Evolutionary conservation across 2,888 invertebrate species (phyloP), one percentile per base, ranked within the genome.

Genomic region (Torymus texanus): DNA sequence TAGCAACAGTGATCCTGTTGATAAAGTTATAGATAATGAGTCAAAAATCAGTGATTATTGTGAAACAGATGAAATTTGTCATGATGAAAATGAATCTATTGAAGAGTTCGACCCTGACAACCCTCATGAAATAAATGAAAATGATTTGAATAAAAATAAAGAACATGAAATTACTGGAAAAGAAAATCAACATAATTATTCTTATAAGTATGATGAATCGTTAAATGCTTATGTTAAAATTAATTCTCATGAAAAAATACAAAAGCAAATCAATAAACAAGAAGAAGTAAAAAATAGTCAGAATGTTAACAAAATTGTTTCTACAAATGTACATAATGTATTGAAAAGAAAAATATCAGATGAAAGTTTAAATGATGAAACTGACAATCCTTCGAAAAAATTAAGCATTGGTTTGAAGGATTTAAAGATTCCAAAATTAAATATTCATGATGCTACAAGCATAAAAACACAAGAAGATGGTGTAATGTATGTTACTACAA

Each of bases 401-500:
- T 51, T 80, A 41, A 75, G 59, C 76, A 59, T 68, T 61, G 81
- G 71, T 68, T 67, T 81, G 14, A 84, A 83, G 81, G 86, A 88
- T 14, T 76, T 83, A 53, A 88, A 88, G 84, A 83, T 87, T 63
- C 88, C 86, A 80, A 88, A 87, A 81, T 81, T 89, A 24, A 85
- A 88, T 82, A 79, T 88, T 67, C 83, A 87, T 61, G 87, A 88
- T 82, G 84, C 88, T 0, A 72, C 88, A 16, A 89, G 82, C 55
- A 84, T 87, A 21, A 84, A 81, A 12, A 82, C 84, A n/a, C 84
- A 87, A 41, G 88, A 90, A 80, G 87, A 89, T 71, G 90, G 90
- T 14, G 87, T 90, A 53, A 90, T 90, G 89, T 90, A 90, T 59
- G 89, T 90, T 24, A 89, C 90, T 41, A 88, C 90, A 2, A 89